A percentile compares a stretch with the other conserved stretches of the same genome.
phyloP scores from a whole-genome alignment of 2,113 vertebrate genomes.

The Poecilia latipinna region DNA sequence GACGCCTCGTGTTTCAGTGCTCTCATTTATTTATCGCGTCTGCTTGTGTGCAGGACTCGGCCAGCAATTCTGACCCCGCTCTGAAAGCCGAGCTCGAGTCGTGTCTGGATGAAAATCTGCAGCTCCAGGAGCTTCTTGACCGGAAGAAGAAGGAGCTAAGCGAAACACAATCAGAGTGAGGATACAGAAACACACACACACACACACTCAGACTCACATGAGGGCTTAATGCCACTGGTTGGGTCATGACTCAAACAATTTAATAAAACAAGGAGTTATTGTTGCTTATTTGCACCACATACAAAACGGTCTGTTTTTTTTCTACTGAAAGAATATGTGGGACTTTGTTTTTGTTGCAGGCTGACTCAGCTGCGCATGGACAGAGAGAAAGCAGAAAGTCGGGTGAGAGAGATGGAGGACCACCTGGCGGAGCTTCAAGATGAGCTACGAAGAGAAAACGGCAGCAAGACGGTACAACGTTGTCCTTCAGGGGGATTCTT shows the following conservation, averaged over 20 bases:
- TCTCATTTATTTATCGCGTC: conserved; percentile 66
- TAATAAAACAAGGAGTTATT: conserved; percentile 23
- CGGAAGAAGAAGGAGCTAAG: conserved; percentile 83
- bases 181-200: conserved; percentile 9
- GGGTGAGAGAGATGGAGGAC: conserved; percentile 79
- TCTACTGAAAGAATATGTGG: not conserved
- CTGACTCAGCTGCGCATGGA: conserved; percentile 77
- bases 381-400: conserved; percentile 75
- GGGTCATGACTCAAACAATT: conserved; percentile 5
- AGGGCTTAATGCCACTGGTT: conserved; percentile 21
- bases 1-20: conserved; percentile 53
- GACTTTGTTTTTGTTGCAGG: conserved; percentile 54
- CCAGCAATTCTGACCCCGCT: conserved; percentile 52
- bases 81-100: conserved; percentile 84
- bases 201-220: conserved; percentile 8
- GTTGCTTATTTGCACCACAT: conserved; percentile 25
- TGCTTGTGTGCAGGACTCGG: conserved; percentile 69
- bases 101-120: conserved; percentile 82
- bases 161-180: conserved; percentile 86
- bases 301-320: conserved; percentile 7
- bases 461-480: conserved; percentile 67
- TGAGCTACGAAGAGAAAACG: conserved; percentile 79
- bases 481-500: no score
- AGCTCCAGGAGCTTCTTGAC: conserved; percentile 82
- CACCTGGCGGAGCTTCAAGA: conserved; percentile 83